phyloP scores from a whole-genome alignment of 2,888 invertebrate species.

The Elysia crispata region DNA sequence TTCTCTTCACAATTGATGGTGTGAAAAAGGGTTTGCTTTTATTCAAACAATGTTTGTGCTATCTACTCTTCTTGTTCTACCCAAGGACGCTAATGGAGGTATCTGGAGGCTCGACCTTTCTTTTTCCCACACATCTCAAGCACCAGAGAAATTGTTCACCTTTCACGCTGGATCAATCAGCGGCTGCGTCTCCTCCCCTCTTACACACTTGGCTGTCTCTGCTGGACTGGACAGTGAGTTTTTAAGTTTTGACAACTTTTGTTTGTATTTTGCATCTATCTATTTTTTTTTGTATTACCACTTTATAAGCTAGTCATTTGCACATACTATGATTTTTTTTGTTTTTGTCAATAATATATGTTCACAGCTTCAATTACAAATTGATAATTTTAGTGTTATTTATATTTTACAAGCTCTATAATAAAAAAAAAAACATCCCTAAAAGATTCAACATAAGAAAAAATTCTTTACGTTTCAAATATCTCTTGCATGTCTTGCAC shows the following conservation, averaged over 20 bases:
- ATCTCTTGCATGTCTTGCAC: not conserved
- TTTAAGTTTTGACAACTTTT: not conserved
- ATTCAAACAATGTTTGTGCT: too few species aligned
- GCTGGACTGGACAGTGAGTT: conserved; percentile 85
- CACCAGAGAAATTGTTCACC: conserved; percentile 81
- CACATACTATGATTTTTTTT: too few species aligned
- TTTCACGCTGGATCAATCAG: conserved; percentile 88
- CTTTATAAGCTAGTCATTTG: not conserved
- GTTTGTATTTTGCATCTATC: not conserved
- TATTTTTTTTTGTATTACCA: not conserved
- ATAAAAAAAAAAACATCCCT: too few species aligned
- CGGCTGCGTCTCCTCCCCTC: conserved; percentile 84
- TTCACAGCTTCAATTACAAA: too few species aligned
- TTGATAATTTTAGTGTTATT: too few species aligned
- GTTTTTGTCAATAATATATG: too few species aligned
- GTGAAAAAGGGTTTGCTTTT: too few species aligned
- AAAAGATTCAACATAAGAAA: too few species aligned
- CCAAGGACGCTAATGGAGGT: conserved; percentile 90
- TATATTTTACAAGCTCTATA: too few species aligned
- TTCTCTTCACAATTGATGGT: too few species aligned
- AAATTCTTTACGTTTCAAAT: too few species aligned
- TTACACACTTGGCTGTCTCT: conserved; percentile 84
- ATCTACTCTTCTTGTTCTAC: too few species aligned
- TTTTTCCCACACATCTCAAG: conserved; percentile 79
- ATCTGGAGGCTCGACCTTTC: conserved; percentile 86